phyloP scores from a whole-genome alignment of 2,113 vertebrate species.

The Chloropsis cyanopogon region DNA sequence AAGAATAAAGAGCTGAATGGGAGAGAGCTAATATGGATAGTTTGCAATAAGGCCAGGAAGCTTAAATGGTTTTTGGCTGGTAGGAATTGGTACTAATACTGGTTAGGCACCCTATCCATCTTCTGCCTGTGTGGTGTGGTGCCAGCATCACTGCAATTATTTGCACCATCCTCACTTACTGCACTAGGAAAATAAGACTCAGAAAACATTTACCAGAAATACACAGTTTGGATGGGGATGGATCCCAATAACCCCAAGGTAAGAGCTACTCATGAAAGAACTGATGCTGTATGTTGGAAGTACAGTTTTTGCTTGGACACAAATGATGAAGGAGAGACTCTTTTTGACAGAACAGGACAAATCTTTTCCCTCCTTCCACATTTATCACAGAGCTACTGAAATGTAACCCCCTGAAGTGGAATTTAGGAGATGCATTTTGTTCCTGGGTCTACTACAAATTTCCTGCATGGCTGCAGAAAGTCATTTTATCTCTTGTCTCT shows the following conservation, averaged over 20 bases:
- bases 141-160: not conserved
- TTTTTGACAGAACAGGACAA: not conserved
- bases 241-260: not conserved
- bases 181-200: not conserved
- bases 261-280: not conserved
- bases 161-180: not conserved
- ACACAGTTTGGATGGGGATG: not conserved
- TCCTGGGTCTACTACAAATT: not conserved
- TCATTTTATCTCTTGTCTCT: not conserved
- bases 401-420: not conserved
- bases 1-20: not conserved
- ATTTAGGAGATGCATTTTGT: not conserved
- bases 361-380: not conserved
- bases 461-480: not conserved
- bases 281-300: not conserved
- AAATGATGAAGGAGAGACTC: not conserved
- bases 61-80: not conserved
- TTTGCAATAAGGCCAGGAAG: not conserved
- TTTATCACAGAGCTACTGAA: conserved; percentile 2
- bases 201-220: not conserved
- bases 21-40: not conserved
- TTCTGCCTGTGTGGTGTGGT: not conserved
- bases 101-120: not conserved
- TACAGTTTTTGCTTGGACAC: not conserved
- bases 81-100: not conserved